phyloP scores from a whole-genome alignment of 2,888 invertebrate genomes.

The Crossocerus cetratus region DNA sequence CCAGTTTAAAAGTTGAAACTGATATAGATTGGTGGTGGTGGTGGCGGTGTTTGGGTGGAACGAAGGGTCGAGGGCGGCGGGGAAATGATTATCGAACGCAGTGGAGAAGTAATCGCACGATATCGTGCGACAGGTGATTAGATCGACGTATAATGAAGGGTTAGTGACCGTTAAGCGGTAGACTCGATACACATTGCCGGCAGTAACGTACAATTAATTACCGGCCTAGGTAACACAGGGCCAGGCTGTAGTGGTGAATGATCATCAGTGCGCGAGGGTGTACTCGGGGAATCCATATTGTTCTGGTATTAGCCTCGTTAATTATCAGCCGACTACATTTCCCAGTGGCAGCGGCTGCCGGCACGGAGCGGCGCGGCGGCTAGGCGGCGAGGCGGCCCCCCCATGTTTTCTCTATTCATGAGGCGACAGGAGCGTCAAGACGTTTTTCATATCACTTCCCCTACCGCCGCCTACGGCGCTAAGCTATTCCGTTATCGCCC shows the following conservation, averaged over 20 bases:
- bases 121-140: no score
- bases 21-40: neutral
- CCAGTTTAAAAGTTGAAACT: no score
- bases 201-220: constrained; percentile 55
- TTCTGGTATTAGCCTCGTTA: constrained; percentile 59
- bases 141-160: neutral
- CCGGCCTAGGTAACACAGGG: constrained; percentile 23
- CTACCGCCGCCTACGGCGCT: neutral
- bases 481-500: neutral
- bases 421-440: neutral
- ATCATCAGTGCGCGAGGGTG: constrained; percentile 23
- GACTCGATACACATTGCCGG: constrained; percentile 45
- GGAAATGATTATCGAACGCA: neutral
- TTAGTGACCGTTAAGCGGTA: constrained; percentile 20
- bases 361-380: no score
- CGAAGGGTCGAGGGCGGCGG: neutral
- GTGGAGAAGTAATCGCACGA: no score
- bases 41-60: constrained; percentile 16
- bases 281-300: constrained; percentile 47
- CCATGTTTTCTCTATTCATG: neutral
- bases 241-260: constrained; percentile 38
- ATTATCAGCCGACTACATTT: constrained; percentile 39
- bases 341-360: neutral
- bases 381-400: no score
- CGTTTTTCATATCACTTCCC: neutral